Evolutionary conservation across 2,113 vertebrate genomes (phyloP), one percentile per base, ranked within the genome.

Genomic region (Scomber scombrus): DNA sequence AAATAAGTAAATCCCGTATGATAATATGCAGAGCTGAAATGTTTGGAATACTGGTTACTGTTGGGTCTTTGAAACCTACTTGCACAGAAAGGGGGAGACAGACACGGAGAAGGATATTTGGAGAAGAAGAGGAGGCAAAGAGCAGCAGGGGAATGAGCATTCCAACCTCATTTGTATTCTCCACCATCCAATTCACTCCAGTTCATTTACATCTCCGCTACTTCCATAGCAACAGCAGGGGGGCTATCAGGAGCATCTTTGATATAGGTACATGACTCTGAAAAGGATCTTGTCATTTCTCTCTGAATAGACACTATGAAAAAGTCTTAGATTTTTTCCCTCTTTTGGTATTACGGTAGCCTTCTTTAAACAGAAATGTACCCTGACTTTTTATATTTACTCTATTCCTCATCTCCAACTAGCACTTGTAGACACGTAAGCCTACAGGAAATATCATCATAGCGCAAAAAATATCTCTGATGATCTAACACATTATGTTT

Each of bases 141-240:
- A 90, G 87, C 85, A 87, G 84, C 86, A 82, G 91, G 86, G 89
- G 93, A 55, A 78, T 85, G 84, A 94, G 90, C 91, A 81, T 93
- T 92, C 86, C 82, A 91, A 73, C 85, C 93, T 96, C 94, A 96
- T 97, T 96, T 96, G 95, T 96, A 97, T 97, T 97, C 96, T 94
- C 92, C 95, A 90, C 91, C 93, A 95, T 78, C 83, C 91, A 95
- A 94, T 95, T 96, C 95, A 92, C 94, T 95, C 93, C 94, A 96
- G 95, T 95, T 96, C 94, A 97, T 97, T 97, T 97, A 96, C 93
- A 97, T 96, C 93, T 91, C 93, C 90, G 66, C 88, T 95, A 95
- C 94, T 92, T 93, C 95, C 95, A 93, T 95, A 94, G 95, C 95
- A 96, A 95, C 95, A 96, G 96, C 92, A 94, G 95, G 95, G 91